Conservation (phyloP, 2,113 vertebrate genomes). For the Nycticebus coucang region DNA sequence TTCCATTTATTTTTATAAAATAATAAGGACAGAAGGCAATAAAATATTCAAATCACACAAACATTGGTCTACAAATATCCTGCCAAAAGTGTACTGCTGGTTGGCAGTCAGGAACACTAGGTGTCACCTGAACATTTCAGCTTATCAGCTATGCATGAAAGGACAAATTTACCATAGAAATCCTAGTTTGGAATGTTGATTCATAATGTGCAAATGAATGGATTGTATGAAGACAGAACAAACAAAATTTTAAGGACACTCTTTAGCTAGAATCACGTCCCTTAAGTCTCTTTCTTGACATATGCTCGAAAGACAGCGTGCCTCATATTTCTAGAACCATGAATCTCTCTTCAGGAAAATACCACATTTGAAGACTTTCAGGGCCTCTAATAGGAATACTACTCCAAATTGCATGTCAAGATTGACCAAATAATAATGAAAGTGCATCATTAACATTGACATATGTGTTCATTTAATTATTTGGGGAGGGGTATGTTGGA, state of each 20-base stretch:
- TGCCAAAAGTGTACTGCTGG: constrained; percentile 15
- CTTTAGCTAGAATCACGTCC: background rate
- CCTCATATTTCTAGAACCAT: background rate
- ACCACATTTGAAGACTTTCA: background rate
- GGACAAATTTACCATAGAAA: background rate
- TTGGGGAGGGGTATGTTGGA: background rate
- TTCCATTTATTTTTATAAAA: constrained; percentile 71
- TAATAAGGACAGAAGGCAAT: constrained; percentile 63
- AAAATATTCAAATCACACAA: constrained; percentile 69
- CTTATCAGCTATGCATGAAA: background rate
- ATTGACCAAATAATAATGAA: background rate
- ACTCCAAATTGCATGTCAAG: background rate
- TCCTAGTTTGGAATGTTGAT: background rate
- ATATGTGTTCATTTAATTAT: background rate
- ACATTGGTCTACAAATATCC: constrained; percentile 10
- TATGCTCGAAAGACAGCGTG: background rate
- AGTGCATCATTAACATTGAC: background rate
- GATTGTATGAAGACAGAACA: background rate
- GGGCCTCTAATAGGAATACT: background rate
- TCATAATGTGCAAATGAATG: background rate
- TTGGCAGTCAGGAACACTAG: background rate
- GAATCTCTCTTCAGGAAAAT: background rate
- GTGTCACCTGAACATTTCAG: background rate
- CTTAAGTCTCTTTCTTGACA: background rate
- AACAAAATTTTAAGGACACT: background rate